Conservation (phyloP, 2,797 vertebrate species). For the Chaetophractus vellerosus region DNA sequence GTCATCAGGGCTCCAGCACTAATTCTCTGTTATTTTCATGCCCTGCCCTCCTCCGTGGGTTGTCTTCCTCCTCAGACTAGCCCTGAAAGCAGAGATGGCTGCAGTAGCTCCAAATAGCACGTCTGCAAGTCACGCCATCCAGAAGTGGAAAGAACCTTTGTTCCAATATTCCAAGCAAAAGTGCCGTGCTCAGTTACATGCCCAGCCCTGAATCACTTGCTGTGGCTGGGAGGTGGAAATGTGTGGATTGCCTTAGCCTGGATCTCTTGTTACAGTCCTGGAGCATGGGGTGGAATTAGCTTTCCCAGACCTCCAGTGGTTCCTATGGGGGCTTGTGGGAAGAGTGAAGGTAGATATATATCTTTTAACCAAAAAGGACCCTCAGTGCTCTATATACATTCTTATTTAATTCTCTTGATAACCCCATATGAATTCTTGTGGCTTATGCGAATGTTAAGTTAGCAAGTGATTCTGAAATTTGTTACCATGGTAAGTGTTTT, state of each 20-base stretch:
- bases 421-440: slow-evolving; percentile 3
- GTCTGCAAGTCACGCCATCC: not conserved
- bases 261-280: not conserved
- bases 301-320: not conserved
- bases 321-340: not conserved
- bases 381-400: accelerated
- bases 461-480: slow-evolving; percentile 53
- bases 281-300: not conserved
- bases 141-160: not conserved
- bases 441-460: slow-evolving; percentile 45
- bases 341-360: not conserved
- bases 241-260: not conserved
- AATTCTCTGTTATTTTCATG: slow-evolving; percentile 26
- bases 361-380: not conserved
- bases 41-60: not conserved
- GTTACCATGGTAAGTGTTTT: not conserved
- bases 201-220: not conserved
- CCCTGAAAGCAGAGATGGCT: not conserved
- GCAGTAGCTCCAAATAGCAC: not conserved
- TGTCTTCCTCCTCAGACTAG: not conserved
- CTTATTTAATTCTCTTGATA: not conserved
- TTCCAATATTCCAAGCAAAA: not conserved
- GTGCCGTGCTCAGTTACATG: not conserved
- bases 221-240: not conserved
- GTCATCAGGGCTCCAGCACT: not conserved